Conservation (phyloP, 37 sponge, comb jelly and placozoan species). For the Dysidea cf. avara region DNA sequence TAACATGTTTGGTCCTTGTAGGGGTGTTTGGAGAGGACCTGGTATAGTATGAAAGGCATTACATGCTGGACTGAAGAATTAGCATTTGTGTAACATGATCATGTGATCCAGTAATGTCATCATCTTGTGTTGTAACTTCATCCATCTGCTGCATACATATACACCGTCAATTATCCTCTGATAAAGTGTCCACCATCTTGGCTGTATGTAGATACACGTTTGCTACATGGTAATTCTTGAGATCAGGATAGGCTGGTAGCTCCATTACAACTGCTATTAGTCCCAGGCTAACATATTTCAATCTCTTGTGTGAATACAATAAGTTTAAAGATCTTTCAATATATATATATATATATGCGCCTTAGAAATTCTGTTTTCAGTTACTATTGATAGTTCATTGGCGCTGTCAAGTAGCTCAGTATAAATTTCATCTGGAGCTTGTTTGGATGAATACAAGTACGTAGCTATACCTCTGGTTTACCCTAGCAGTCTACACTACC, state of each 20-base stretch:
- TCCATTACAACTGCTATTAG: slow-evolving; percentile 27
- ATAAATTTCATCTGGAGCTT: no score
- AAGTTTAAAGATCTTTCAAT: no score
- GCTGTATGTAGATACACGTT: slow-evolving; percentile 32
- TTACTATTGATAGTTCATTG: no score
- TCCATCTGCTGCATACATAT: slow-evolving; percentile 55
- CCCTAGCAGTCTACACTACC: no score
- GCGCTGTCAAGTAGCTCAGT: no score
- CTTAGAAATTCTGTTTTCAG: no score
- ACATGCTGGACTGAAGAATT: slow-evolving; percentile 40
- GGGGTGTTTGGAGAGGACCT: slow-evolving; percentile 80
- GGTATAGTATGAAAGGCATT: slow-evolving; percentile 35
- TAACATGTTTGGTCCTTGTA: slow-evolving; percentile 8
- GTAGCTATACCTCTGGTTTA: no score
- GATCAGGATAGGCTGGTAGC: slow-evolving; percentile 1
- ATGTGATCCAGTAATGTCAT: no score
- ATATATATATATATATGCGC: no score
- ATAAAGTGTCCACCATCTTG: slow-evolving; percentile 43
- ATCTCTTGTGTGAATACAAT: background rate
- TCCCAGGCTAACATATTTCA: slow-evolving; percentile 48
- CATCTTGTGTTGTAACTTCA: slow-evolving; percentile 34
- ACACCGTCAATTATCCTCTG: slow-evolving; percentile 52
- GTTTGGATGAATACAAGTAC: no score
- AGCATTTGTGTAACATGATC: no score
- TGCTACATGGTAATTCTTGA: slow-evolving; percentile 44